Evolutionary conservation across 2,113 vertebrate genomes (phyloP).

Genomic region (Gopherus evgoodei): DNA sequence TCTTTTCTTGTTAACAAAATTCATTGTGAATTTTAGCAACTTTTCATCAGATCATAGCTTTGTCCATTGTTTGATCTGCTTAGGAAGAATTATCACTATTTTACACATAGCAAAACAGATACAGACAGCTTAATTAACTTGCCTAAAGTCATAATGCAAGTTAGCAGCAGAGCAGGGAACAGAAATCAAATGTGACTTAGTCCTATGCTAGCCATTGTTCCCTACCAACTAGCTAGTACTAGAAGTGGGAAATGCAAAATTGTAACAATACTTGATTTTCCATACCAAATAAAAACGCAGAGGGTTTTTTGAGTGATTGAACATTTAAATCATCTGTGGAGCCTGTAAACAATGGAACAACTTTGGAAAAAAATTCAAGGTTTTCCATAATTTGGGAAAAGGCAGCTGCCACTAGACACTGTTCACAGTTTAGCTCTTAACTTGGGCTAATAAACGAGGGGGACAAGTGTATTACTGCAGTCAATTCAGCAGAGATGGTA

Average conservation of each 20-base stretch:
- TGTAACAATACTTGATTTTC: background rate
- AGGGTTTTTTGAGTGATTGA: background rate
- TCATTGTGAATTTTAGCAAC: background rate
- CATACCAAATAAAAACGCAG: background rate
- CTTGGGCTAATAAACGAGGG: conserved; percentile 9
- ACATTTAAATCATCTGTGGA: background rate
- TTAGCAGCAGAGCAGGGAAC: background rate
- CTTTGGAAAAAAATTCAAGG: background rate
- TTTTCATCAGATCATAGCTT: background rate
- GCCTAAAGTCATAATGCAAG: background rate
- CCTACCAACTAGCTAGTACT: background rate
- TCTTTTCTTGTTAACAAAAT: background rate
- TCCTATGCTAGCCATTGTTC: background rate
- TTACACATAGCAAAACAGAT: background rate
- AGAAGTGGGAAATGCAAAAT: background rate
- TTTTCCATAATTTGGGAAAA: background rate
- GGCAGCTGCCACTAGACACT: background rate
- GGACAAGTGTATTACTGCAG: background rate
- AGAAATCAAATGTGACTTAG: background rate
- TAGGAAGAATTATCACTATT: background rate
- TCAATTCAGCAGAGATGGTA: background rate
- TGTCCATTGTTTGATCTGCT: background rate
- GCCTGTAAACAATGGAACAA: background rate
- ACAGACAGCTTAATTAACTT: background rate
- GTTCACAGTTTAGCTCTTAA: background rate